Base-by-base conservation (phyloP, 1,140 invertebrate species). In the Ips typographus region DNA sequence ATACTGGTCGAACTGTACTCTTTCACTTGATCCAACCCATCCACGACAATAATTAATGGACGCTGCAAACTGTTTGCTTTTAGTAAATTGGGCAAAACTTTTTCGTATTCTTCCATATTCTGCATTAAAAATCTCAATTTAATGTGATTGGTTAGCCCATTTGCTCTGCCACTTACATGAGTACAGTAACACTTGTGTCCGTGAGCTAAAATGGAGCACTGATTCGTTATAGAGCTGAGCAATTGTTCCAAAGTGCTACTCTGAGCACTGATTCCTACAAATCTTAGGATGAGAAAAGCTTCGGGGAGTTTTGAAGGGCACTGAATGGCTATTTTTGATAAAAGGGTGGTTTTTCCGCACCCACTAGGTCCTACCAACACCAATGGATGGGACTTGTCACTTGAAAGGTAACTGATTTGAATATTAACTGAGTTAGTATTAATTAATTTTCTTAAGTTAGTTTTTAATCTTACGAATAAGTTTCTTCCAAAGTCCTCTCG, bases 281-380 rank as follows among this genome's bases (percentile, higher is more conserved):
- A 89, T 74, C 90, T 84, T 49, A 88, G 77, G 6, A 89, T 73
- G 1, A 86, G 73, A 71, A 84, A 82, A 5, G 87, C 82, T 73
- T 91, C 87, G 1, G 87, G 87, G 69, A 87, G 83, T 88, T 90
- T 92, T 71, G 80, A 84, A 75, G 85, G 86, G 77, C 83, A 88
- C 71, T 83, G 85, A 70, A 88, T 85, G 40, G 87, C 86, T 2
- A 89, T 85, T 73, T 90, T 85, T 2, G 91, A 89, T 4, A 92
- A 81, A 3, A 94, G 80, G 3, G 90, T 89, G 2, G 90, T 91
- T 80, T 94, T 94, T 1, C 93, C 93, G 80, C 90, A 90, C 36
- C 93, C 93, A 6, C 86, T 83, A 41, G 87, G 85, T 0, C 93
- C 93, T 69, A 90, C 86, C n/a, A 95, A 78, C 7, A 94, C 84